Conservation (phyloP, 2,888 invertebrate species). For the Pheosia gnoma region DNA sequence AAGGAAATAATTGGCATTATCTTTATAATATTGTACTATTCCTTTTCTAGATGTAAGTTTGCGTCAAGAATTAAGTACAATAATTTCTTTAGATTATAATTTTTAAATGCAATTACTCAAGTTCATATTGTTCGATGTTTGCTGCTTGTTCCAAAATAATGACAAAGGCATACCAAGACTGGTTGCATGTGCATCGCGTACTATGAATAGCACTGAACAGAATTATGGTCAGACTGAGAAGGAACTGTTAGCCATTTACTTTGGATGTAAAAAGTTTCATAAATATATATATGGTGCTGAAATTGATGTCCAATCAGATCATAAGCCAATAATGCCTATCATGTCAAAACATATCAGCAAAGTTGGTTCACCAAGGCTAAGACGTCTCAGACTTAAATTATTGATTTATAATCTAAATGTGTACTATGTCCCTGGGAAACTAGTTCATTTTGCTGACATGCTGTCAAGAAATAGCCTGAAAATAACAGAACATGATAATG, state of each 20-base stretch:
- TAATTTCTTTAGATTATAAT: no score
- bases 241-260: neutral
- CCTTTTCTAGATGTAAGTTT: no score
- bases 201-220: neutral
- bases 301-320: conserved; percentile 8
- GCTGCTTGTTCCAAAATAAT: conserved; percentile 7
- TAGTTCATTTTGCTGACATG: conserved; percentile 15
- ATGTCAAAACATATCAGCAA: conserved; percentile 10
- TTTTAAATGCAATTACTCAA: no score
- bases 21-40: no score
- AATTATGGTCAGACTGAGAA: conserved; percentile 1
- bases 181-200: conserved; percentile 2
- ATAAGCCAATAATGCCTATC: conserved; percentile 8
- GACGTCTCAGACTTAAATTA: conserved; percentile 10
- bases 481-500: conserved; percentile 10
- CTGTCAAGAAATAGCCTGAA: conserved; percentile 13
- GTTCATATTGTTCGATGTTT: no score
- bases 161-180: neutral
- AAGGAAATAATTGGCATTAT: no score
- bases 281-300: neutral
- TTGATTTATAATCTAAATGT: conserved; percentile 8
- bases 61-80: no score
- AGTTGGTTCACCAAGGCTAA: conserved; percentile 13
- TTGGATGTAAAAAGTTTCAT: neutral
- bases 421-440: conserved; percentile 2